A percentile compares a stretch with the other conserved stretches of the same genome.
phyloP scores from a whole-genome alignment of 1,140 invertebrate genomes.

The Aricia agestis region DNA sequence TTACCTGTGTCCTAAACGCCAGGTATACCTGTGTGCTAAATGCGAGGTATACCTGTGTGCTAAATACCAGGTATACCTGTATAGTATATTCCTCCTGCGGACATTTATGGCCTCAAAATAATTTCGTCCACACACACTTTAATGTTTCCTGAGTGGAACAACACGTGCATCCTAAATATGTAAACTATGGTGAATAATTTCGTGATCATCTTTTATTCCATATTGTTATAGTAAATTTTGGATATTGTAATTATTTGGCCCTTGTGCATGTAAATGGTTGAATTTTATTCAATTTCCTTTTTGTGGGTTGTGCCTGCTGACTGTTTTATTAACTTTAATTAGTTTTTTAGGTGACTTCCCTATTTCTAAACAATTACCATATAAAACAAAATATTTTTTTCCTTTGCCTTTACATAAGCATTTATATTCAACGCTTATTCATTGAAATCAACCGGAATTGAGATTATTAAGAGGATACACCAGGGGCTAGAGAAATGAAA shows the following conservation, averaged over 20 bases:
- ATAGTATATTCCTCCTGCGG: background rate
- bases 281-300: background rate
- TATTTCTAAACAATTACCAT: too few relatives aligned
- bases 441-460: too few relatives aligned
- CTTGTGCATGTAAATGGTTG: background rate
- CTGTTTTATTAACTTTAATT: background rate
- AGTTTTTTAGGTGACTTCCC: background rate
- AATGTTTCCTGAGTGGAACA: conserved; percentile 3
- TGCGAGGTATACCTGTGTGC: background rate
- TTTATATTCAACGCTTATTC: too few relatives aligned
- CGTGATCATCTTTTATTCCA: conserved; percentile 4
- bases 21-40: background rate
- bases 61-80: background rate
- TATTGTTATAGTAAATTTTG: conserved; percentile 2
- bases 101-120: background rate
- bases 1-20: background rate
- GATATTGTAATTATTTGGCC: background rate
- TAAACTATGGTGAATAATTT: conserved; percentile 6
- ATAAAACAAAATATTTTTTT: too few relatives aligned
- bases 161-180: background rate
- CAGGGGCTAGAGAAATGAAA: too few relatives aligned
- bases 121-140: conserved; percentile 8
- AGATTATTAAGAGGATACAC: too few relatives aligned
- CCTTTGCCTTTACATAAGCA: too few relatives aligned
- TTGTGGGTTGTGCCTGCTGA: background rate